Base-by-base conservation (phyloP, 2,113 vertebrate species). In the Bungarus multicinctus region DNA sequence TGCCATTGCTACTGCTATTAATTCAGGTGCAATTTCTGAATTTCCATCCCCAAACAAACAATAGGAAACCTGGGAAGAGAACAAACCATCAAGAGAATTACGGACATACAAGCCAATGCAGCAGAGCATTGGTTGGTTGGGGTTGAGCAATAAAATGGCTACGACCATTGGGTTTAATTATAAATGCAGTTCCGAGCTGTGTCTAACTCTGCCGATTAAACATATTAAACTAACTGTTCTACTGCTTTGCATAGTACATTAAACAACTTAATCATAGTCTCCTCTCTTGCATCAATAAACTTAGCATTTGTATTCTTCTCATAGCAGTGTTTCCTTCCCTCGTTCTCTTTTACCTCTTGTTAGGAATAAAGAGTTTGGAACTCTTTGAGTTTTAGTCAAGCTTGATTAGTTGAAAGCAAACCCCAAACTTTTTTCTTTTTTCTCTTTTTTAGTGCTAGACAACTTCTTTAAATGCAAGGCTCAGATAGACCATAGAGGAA, bases 381-480 rank as follows among this genome's bases (percentile, higher is more conserved):
- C 94, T 23, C 96, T 95, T 97, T 96, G 94, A 95, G 96, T 96
- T 96, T 97, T 97, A 88, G 81, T 94, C 86, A 97, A 91, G 92
- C 88, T 90, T 93, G 34, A 87, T 94, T 92, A 87, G 12, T 92
- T 88, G 25, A 94, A 95, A 92, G 8, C 69, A 88, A 92, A 95
- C 4, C 89, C 57, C 55, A 90, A 64, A 60, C n/a, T 34, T 74
- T 60, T 23, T 58, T 11, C 3, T 6, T 20, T 81, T 81, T 20
- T 81, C 18, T 64, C 39, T 85, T 85, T 25, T 12, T 39, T 93
- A 91, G 91, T 86, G 23, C 7, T 34, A 89, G 20, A 57, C 64
- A 87, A 60, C 57, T 52, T 88, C 14, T 64, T 94, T 88, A 94
- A 96, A 18, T 9, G 18, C 74, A 20, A 69, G 1, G 25, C 94